Percentiles rank a stretch among this genome's conserved stretches.
phyloP scores from a whole-genome alignment of 1,140 invertebrate species.

The Drosophila subpulchrella region DNA sequence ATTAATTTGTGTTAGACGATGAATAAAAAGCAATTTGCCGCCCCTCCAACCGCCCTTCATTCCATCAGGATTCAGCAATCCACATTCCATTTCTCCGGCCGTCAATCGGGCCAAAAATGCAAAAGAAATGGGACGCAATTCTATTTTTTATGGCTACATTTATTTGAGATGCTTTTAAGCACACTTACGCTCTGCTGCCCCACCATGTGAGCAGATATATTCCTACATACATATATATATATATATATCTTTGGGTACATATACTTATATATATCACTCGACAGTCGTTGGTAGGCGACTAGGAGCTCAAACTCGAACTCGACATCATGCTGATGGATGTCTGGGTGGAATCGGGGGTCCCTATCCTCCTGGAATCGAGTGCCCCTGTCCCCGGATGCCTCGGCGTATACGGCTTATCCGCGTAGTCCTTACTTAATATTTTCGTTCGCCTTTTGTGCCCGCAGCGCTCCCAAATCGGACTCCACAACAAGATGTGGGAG shows the following conservation, averaged over 20 bases:
- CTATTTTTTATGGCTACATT: slow-evolving; percentile 60
- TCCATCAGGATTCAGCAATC: not conserved
- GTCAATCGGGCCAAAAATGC: slow-evolving; percentile 28
- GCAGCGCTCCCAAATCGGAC: slow-evolving; percentile 94
- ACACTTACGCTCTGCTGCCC: slow-evolving; percentile 50
- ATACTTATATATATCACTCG: not conserved
- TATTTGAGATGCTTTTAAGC: slow-evolving; percentile 64
- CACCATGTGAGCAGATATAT: slow-evolving; percentile 24
- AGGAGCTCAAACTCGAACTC: not conserved
- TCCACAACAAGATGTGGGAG: slow-evolving; percentile 98
- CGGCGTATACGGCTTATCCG: slow-evolving; percentile 15
- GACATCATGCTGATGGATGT: slow-evolving; percentile 25
- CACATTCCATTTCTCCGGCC: slow-evolving; percentile 4
- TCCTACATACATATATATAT: not conserved
- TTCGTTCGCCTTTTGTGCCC: slow-evolving; percentile 54
- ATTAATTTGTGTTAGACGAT: slow-evolving; percentile 56
- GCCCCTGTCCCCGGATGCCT: slow-evolving; percentile 29
- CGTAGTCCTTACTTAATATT: slow-evolving; percentile 12
- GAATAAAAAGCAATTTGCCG: slow-evolving; percentile 59
- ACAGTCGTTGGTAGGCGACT: slow-evolving; percentile 13
- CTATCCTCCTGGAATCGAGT: slow-evolving; percentile 10
- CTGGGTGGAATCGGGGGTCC: slow-evolving; percentile 4
- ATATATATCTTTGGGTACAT: slow-evolving; percentile 8
- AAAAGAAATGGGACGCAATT: slow-evolving; percentile 60
- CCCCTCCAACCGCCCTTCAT: not conserved